Evolutionary conservation across 2,888 invertebrate genomes (phyloP).

Genomic region (Belgica antarctica): DNA sequence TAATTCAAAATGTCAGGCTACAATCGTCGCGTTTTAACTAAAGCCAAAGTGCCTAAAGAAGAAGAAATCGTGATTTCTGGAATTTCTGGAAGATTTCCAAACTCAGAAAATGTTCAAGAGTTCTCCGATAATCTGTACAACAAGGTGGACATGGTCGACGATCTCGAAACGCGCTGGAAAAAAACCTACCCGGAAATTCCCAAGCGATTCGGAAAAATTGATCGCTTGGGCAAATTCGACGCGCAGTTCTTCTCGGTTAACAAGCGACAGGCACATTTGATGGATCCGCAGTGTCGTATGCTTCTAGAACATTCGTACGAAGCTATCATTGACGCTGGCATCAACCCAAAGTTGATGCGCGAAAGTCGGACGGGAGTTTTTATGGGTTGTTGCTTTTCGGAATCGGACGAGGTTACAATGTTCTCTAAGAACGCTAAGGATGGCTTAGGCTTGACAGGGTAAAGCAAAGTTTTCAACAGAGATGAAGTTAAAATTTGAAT

Average conservation of each 20-base stretch:
- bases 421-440: conserved; percentile 62
- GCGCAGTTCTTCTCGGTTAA: conserved; percentile 74
- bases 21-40: not conserved
- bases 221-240: conserved; percentile 70
- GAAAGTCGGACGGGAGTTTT: conserved; percentile 72
- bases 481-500: too few species aligned
- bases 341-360: conserved; percentile 64
- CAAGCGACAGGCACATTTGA: conserved; percentile 70
- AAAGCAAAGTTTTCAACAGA: conserved; percentile 29
- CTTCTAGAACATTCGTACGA: conserved; percentile 76
- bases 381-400: conserved; percentile 69
- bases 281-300: conserved; percentile 77
- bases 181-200: conserved; percentile 72
- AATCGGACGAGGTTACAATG: conserved; percentile 70
- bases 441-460: conserved; percentile 55
- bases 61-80: conserved; percentile 48
- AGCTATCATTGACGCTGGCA: conserved; percentile 71
- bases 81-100: conserved; percentile 27
- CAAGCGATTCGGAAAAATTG: conserved; percentile 69
- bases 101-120: not conserved
- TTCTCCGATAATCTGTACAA: conserved; percentile 31
- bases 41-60: not conserved
- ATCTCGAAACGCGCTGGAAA: conserved; percentile 74
- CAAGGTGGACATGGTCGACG: conserved; percentile 75
- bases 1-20: not conserved